Conservation (phyloP, 37 sponge, comb jelly and placozoan genomes). For the Diacarnus erythraeanus region DNA sequence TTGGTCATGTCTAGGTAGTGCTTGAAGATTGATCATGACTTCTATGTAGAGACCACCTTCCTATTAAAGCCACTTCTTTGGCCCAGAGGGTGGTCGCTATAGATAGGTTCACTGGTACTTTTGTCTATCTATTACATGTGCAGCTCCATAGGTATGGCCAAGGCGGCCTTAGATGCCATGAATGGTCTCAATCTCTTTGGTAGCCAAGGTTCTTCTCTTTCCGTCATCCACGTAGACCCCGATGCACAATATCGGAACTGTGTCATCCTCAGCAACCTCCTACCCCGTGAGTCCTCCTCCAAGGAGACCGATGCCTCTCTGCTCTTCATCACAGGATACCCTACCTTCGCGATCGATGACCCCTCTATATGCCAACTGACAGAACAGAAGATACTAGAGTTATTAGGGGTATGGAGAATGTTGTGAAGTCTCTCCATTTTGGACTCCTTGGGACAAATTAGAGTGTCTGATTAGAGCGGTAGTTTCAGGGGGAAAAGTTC, state of each 20-base stretch:
- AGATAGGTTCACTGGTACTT: background rate
- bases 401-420: constrained; percentile 54
- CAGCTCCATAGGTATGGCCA: constrained; percentile 88
- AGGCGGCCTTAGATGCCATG: constrained; percentile 83
- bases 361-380: constrained; percentile 38
- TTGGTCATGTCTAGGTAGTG: too few relatives aligned
- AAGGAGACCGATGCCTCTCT: constrained; percentile 91
- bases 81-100: too few relatives aligned
- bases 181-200: constrained; percentile 93
- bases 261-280: constrained; percentile 74
- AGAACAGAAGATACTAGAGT: constrained; percentile 33
- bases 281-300: constrained; percentile 87
- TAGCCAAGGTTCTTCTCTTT: constrained; percentile 46
- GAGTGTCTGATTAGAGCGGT: too few relatives aligned
- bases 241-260: constrained; percentile 92
- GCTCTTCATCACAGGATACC: constrained; percentile 78
- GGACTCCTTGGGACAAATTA: too few relatives aligned
- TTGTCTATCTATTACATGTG: background rate
- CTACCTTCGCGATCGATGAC: constrained; percentile 86
- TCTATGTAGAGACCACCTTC: too few relatives aligned
- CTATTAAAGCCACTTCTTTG: too few relatives aligned
- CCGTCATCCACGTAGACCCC: constrained; percentile 87
- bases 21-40: too few relatives aligned
- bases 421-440: too few relatives aligned
- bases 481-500: too few relatives aligned